phyloP scores from a whole-genome alignment of 2,888 invertebrate genomes.

The Nemotelus nigrinus region DNA sequence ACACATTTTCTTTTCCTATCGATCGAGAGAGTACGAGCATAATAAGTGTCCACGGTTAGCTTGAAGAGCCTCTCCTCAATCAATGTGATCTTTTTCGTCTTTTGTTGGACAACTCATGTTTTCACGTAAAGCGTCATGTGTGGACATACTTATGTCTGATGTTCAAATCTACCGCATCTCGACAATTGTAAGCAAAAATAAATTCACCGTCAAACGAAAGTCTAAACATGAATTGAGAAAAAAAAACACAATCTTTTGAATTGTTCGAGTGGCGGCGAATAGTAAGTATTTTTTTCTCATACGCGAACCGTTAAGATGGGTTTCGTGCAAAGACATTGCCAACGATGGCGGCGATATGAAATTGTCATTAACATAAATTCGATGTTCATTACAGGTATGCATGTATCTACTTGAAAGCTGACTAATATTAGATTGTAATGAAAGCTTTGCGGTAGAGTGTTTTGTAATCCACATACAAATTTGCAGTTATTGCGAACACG shows the following conservation, averaged over 20 bases:
- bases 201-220: not conserved
- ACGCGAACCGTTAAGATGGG: not conserved
- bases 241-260: not conserved
- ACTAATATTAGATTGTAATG: too few relatives aligned
- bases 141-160: too few relatives aligned
- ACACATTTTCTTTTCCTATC: slow-evolving; percentile 34
- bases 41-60: not conserved
- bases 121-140: not conserved
- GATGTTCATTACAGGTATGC: not conserved
- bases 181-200: not conserved
- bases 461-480: too few relatives aligned
- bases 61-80: not conserved
- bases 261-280: not conserved
- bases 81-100: slow-evolving; percentile 11
- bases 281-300: slow-evolving; percentile 4
- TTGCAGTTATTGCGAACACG: too few relatives aligned
- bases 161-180: too few relatives aligned
- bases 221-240: not conserved
- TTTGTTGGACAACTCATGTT: slow-evolving; percentile 5
- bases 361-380: slow-evolving; percentile 29
- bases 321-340: not conserved
- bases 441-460: too few relatives aligned
- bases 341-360: not conserved
- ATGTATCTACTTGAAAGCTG: too few relatives aligned
- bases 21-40: not conserved